A percentile compares a stretch with the other conserved stretches of the same genome.
Conservation (phyloP, 2,797 vertebrate genomes). For the Otolemur crassicaudatus region DNA sequence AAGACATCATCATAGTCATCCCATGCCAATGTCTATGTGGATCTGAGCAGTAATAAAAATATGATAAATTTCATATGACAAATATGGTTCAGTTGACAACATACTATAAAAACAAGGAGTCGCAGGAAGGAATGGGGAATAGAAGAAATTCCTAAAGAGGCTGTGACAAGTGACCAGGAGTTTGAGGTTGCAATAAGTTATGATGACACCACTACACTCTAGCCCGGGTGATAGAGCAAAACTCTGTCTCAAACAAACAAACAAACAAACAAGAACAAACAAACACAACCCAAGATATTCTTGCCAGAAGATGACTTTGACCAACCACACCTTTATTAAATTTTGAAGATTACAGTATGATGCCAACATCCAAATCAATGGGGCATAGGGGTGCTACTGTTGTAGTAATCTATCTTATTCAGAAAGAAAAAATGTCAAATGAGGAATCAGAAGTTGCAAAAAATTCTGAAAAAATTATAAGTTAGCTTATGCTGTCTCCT, state of each 20-base stretch:
- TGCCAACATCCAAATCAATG: background rate
- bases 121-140: background rate
- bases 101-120: background rate
- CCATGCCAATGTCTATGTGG: background rate
- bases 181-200: background rate
- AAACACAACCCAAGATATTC: background rate
- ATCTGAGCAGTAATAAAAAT: background rate
- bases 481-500: background rate
- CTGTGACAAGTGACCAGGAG: background rate
- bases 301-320: background rate
- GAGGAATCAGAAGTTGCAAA: background rate
- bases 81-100: background rate
- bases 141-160: background rate
- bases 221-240: background rate
- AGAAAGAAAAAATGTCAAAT: slow-evolving; percentile 24
- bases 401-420: background rate
- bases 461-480: slow-evolving; percentile 1
- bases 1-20: background rate
- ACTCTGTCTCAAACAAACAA: background rate
- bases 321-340: background rate
- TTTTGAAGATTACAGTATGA: background rate
- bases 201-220: background rate
- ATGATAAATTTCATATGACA: background rate
- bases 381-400: background rate
- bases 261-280: too few relatives aligned